Evolutionary conservation across 2,888 invertebrate species (phyloP).

Genomic region (Galerucella calmariensis): DNA sequence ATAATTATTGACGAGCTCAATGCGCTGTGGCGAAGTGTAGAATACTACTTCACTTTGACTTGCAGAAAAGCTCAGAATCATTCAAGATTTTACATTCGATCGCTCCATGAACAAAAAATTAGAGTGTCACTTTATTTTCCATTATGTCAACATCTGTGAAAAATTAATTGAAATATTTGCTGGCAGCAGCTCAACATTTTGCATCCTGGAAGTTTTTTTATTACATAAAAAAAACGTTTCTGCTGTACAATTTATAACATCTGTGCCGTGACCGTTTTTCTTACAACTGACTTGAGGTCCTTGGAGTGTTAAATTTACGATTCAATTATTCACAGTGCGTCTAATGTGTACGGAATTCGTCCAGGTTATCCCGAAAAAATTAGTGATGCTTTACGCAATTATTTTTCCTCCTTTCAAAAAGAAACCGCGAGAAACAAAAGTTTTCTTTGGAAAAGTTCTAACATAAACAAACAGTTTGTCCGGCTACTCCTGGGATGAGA

Average conservation of each 20-base stretch:
- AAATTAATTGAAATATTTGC: no score
- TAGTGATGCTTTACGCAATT: conserved; percentile 8
- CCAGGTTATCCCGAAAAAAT: conserved; percentile 6
- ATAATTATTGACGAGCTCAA: not conserved
- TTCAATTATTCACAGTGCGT: conserved; percentile 16
- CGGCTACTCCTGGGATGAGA: conserved; percentile 13
- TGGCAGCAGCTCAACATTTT: not conserved
- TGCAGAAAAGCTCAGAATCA: no score
- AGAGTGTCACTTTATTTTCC: no score
- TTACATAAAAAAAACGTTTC: not conserved
- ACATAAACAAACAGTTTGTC: conserved; percentile 27
- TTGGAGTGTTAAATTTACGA: conserved; percentile 17
- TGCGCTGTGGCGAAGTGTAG: no score
- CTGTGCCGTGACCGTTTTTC: conserved; percentile 8
- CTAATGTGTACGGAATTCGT: conserved; percentile 12
- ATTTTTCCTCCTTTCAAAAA: conserved; percentile 3
- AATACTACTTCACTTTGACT: no score
- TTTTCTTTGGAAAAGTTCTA: conserved; percentile 21
- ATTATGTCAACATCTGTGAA: no score
- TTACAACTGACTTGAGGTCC: conserved; percentile 15
- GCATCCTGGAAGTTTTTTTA: no score
- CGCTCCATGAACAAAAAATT: no score
- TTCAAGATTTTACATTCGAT: no score
- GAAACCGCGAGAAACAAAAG: conserved; percentile 24
- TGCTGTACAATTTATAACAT: not conserved